Evolutionary conservation across 1,140 invertebrate genomes (phyloP).

Genomic region (Drosophila kurseongensis): DNA sequence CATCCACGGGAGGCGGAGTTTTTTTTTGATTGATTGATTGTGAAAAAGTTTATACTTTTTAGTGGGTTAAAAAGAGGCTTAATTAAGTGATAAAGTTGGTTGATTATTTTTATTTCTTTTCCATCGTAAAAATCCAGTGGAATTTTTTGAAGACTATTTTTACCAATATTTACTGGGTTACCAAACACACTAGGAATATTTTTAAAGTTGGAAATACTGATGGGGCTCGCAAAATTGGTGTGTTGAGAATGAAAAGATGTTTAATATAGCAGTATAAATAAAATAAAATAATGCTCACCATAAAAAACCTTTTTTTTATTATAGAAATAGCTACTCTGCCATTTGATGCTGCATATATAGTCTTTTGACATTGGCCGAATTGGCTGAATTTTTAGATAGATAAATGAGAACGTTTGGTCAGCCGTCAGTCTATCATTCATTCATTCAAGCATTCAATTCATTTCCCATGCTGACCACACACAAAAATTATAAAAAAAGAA

Average conservation of each 20-base stretch:
- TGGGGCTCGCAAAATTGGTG: too few relatives aligned
- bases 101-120: background rate
- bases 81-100: background rate
- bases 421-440: conserved; percentile 12
- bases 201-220: too few relatives aligned
- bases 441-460: conserved; percentile 29
- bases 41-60: conserved; percentile 17
- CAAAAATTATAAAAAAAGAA: conserved; percentile 3
- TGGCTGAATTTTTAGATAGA: background rate
- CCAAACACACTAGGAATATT: too few relatives aligned
- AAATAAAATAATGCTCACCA: too few relatives aligned
- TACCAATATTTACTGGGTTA: too few relatives aligned
- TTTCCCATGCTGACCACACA: conserved; percentile 32
- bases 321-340: too few relatives aligned
- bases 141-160: too few relatives aligned
- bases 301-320: too few relatives aligned
- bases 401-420: conserved; percentile 14
- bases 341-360: too few relatives aligned
- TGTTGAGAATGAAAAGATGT: too few relatives aligned
- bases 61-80: conserved; percentile 19
- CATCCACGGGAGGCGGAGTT: background rate
- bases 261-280: too few relatives aligned
- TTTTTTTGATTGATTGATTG: conserved; percentile 35
- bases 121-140: background rate
- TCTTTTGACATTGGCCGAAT: background rate